phyloP scores from a whole-genome alignment of 2,888 invertebrate species.

The Dysmachus trigonus region DNA sequence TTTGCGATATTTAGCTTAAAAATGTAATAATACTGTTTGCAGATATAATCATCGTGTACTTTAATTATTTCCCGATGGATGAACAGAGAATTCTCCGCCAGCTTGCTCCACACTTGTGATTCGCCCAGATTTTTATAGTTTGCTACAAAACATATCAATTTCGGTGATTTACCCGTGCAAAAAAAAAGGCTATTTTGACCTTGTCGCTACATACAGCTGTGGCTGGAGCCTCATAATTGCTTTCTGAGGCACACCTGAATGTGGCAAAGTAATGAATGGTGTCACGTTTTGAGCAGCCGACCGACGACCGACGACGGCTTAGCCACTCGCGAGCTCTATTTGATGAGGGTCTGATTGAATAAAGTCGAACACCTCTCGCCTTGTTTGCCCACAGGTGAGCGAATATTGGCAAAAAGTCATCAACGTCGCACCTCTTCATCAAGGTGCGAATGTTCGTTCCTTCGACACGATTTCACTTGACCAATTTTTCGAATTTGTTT shows the following conservation, averaged over 20 bases:
- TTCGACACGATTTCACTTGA: not conserved
- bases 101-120: not conserved
- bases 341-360: not conserved
- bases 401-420: not conserved
- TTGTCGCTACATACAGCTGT: not conserved
- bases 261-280: not conserved
- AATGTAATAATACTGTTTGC: not conserved
- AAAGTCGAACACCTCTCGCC: not conserved
- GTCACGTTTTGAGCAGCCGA: not conserved
- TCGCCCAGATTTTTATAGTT: not conserved
- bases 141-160: not conserved
- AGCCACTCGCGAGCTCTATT: not conserved
- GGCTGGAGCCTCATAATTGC: not conserved
- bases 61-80: not conserved
- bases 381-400: not conserved
- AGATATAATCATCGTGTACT: not conserved
- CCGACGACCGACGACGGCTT: no score
- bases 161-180: not conserved
- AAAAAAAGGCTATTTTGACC: not conserved
- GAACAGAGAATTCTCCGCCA: not conserved
- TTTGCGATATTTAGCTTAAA: not conserved
- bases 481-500: not conserved
- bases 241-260: not conserved
- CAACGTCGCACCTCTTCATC: not conserved
- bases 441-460: not conserved